Evolutionary conservation across 2,113 vertebrate species (phyloP), one percentile per base, ranked within the genome.

Genomic region (Nerophis lumbriciformis): DNA sequence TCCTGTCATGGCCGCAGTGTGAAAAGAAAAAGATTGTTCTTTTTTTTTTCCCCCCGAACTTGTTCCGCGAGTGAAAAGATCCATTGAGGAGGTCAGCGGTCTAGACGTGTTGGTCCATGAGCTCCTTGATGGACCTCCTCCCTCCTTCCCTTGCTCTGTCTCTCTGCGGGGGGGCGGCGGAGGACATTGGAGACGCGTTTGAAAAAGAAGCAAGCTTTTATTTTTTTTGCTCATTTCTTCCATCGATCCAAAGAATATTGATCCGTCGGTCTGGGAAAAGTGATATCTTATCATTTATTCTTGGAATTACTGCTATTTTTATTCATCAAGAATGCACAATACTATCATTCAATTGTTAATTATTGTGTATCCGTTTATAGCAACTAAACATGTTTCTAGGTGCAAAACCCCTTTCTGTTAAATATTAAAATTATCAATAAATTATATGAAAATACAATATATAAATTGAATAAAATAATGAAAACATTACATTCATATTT

Each of bases 171-270:
- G 79, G 81, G 83, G 88, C 77, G 63, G 74, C 72, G 80, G 81
- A 90, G 83, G 88, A 94, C 93, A 92, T 90, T 89, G 92, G 93
- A 95, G 94, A 96, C 89, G 91, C 92, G 92, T 93, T 93, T 95
- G 92, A 98, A 97, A 95, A 94, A 94, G 93, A 96, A 93, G 92
- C 93, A 90, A 90, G 94, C 94, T 97, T 57, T 94, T 93, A 92
- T 94, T 93, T 94, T 95, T 45, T 4, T 4, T 4, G 94, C 94
- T 92, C 94, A 95, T 96, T 96, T 95, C 93, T 96, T 94, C 94
- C 94, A 96, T 97, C 94, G 94, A 97, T 98, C 93, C 94, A 95
- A 94, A 95, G 94, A 94, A 94, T 96, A 97, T 97, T 93, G 94
- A 97, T 95, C 94, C 94, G 95, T 94, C 94, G 96, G 95, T 95